Conservation (phyloP, 2,113 vertebrate genomes). For the Egretta garzetta region DNA sequence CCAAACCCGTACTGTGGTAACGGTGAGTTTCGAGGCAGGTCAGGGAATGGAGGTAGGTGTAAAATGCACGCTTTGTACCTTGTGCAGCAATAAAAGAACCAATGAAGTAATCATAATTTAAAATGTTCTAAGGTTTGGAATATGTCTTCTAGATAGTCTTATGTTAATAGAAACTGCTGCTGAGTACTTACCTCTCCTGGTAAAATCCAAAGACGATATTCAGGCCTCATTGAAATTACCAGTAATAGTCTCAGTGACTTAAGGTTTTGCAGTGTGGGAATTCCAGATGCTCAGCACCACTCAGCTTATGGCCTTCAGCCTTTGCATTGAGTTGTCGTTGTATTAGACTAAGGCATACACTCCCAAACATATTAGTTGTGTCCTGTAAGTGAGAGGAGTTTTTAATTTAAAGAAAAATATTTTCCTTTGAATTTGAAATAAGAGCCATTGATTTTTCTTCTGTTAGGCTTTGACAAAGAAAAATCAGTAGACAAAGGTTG, state of each 20-base stretch:
- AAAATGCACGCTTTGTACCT: not conserved
- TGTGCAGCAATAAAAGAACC: not conserved
- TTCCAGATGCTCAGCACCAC: not conserved
- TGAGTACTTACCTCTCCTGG: not conserved
- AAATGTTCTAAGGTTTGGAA: not conserved
- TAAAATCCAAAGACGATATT: not conserved
- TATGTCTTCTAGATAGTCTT: not conserved
- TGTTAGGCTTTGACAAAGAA: constrained; percentile 41
- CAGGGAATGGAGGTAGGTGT: not conserved
- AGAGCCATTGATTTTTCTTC: constrained; percentile 48
- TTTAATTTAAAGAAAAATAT: constrained; percentile 68
- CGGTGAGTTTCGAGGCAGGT: not conserved
- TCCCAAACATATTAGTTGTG: not conserved
- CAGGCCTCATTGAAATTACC: not conserved
- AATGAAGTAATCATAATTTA: not conserved
- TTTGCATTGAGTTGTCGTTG: not conserved
- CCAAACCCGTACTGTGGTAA: not conserved
- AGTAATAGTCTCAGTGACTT: not conserved
- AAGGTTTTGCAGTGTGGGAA: not conserved
- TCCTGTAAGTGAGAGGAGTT: constrained; percentile 35
- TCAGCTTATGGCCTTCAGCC: not conserved
- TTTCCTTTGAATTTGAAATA: constrained; percentile 66
- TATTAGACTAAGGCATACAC: not conserved
- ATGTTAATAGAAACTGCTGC: not conserved
- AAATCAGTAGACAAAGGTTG: constrained; percentile 33